phyloP scores from a whole-genome alignment of 2,113 vertebrate species.

The Fukomys damarensis region DNA sequence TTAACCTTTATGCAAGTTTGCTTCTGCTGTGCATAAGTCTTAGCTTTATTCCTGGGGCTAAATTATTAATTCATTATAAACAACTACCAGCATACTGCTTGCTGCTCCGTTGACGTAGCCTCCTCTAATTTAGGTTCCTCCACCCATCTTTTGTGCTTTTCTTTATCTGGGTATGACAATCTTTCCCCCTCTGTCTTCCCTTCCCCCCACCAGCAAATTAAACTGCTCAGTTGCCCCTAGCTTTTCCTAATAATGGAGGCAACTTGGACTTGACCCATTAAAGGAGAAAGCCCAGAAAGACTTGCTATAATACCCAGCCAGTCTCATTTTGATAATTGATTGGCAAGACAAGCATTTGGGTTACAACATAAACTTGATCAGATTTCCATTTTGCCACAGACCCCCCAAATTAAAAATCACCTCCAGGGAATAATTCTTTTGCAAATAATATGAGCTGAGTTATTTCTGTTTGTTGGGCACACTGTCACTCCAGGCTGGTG shows the following conservation, averaged over 20 bases:
- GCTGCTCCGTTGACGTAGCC: conserved; percentile 20
- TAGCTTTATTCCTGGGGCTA: conserved; percentile 77
- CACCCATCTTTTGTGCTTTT: conserved; percentile 49
- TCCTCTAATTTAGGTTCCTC: conserved; percentile 50
- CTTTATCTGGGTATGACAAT: conserved; percentile 13
- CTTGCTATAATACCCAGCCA: conserved; percentile 9
- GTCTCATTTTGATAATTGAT: conserved; percentile 73
- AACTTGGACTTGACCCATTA: conserved; percentile 61
- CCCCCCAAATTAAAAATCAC: conserved; percentile 83
- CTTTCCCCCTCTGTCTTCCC: not conserved
- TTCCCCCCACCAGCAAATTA: conserved; percentile 44
- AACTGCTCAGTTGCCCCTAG: conserved; percentile 48
- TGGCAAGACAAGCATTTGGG: conserved; percentile 68
- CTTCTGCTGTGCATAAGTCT: conserved; percentile 68
- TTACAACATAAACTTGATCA: conserved; percentile 66
- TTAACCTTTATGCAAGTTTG: conserved; percentile 83
- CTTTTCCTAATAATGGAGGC: conserved; percentile 7
- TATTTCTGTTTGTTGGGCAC: conserved; percentile 82
- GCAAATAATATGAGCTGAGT: conserved; percentile 78
- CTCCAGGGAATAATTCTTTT: conserved; percentile 80
- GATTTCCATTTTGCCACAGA: conserved; percentile 73
- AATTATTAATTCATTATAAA: conserved; percentile 85
- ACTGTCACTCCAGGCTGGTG: conserved; percentile 81
- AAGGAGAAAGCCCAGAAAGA: conserved; percentile 43
- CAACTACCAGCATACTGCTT: conserved; percentile 6